phyloP scores from a whole-genome alignment of 1,140 invertebrate species.

The Hypsibius dujardini region DNA sequence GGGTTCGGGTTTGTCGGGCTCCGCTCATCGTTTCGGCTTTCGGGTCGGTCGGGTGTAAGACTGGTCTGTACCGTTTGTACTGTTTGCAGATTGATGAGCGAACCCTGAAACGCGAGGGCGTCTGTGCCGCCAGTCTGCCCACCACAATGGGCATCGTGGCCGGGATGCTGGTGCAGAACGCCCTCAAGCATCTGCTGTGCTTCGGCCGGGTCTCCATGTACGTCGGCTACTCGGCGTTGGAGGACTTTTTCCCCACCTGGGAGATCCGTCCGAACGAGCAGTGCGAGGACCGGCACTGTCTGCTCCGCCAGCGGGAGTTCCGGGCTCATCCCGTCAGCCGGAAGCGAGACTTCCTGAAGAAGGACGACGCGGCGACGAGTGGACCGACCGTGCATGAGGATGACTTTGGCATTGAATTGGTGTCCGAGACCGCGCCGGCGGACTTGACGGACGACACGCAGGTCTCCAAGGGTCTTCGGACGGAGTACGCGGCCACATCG shows the following conservation, averaged over 20 bases:
- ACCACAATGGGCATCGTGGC: slow-evolving; percentile 98
- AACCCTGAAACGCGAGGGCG: slow-evolving; percentile 86
- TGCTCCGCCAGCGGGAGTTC: slow-evolving; percentile 52
- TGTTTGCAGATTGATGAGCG: slow-evolving; percentile 61
- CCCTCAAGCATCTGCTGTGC: slow-evolving; percentile 82
- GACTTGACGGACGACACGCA: slow-evolving; percentile 25
- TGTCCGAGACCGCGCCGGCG: slow-evolving; percentile 36
- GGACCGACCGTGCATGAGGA: slow-evolving; percentile 16
- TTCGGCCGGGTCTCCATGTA: slow-evolving; percentile 81
- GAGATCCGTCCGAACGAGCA: slow-evolving; percentile 70
- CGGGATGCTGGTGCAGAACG: slow-evolving; percentile 90
- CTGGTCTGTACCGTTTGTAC: too few relatives aligned
- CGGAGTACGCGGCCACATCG: slow-evolving; percentile 26
- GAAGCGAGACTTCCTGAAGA: slow-evolving; percentile 16
- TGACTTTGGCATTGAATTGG: slow-evolving; percentile 18
- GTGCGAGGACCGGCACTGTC: slow-evolving; percentile 71
- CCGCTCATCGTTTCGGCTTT: too few relatives aligned
- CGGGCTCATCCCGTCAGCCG: slow-evolving; percentile 21
- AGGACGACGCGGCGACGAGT: neutral
- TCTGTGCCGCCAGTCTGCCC: slow-evolving; percentile 93
- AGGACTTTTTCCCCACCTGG: slow-evolving; percentile 92
- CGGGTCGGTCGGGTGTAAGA: too few relatives aligned
- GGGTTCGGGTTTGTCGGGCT: too few relatives aligned
- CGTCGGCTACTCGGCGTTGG: slow-evolving; percentile 85
- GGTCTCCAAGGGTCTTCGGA: slow-evolving; percentile 21